Percentiles rank a stretch among this genome's conserved stretches.
Conservation (phyloP, 1,140 invertebrate genomes). For the Vanessa atalanta region DNA sequence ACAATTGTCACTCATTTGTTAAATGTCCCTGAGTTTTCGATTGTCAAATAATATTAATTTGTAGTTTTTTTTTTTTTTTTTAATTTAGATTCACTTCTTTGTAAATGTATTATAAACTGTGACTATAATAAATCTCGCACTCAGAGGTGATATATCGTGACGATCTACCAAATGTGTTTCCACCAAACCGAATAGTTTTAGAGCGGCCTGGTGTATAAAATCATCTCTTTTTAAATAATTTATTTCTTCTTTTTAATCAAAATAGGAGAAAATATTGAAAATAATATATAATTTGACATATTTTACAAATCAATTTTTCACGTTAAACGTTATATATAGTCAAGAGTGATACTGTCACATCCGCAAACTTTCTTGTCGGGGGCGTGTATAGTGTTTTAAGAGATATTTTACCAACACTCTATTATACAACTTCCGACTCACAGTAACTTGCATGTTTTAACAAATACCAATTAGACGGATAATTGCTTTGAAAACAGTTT, state of each 20-base stretch:
- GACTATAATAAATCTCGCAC: too few relatives aligned
- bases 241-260: too few relatives aligned
- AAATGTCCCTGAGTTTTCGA: neutral
- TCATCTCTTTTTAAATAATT: too few relatives aligned
- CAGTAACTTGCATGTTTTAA: constrained; percentile 16
- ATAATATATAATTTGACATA: neutral
- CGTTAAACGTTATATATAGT: neutral
- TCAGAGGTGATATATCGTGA: too few relatives aligned
- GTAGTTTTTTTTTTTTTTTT: too few relatives aligned
- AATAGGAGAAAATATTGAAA: neutral
- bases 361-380: constrained; percentile 28
- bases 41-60: neutral
- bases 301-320: neutral
- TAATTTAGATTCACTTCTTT: too few relatives aligned
- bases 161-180: too few relatives aligned
- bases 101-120: too few relatives aligned
- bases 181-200: too few relatives aligned
- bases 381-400: constrained; percentile 26
- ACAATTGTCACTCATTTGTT: neutral
- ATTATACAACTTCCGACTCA: constrained; percentile 24
- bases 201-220: too few relatives aligned
- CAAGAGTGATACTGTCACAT: constrained; percentile 9
- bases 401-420: constrained; percentile 6
- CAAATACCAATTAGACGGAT: constrained; percentile 34
- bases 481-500: constrained; percentile 41